These are phyloP conservation scores for Physocephala rufipes DNA, from an alignment of 2,888 invertebrate species.

Conservation along the genomic window DNA sequence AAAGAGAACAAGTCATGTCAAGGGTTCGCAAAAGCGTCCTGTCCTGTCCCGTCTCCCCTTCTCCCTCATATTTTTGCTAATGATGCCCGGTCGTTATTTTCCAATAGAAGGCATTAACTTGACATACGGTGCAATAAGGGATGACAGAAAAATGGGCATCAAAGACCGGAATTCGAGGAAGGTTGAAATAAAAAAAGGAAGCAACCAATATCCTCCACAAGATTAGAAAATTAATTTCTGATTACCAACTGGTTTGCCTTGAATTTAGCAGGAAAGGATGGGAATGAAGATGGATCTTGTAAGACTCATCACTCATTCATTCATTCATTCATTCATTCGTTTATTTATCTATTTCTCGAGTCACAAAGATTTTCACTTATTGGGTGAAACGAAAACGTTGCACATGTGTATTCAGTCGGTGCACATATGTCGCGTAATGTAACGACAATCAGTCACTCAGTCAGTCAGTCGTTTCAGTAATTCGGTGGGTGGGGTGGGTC, in stretches of 20 bases:
- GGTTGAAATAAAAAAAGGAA: constrained; percentile 14
- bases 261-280: too few species aligned
- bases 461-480: too few species aligned
- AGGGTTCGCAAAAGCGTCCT: too few species aligned
- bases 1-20: not conserved
- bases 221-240: constrained; percentile 63
- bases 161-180: not conserved
- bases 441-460: too few species aligned
- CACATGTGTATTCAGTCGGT: constrained; percentile 14
- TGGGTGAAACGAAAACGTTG: constrained; percentile 16
- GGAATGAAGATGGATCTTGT: constrained; percentile 20
- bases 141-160: constrained; percentile 53
- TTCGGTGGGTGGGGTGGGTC: not conserved
- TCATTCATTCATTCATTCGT: not conserved
- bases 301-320: constrained; percentile 13
- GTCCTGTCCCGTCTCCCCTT: not conserved
- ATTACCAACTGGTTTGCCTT: constrained; percentile 61
- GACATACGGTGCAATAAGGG: constrained; percentile 59
- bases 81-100: constrained; percentile 27
- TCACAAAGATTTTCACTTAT: not conserved
- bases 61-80: not conserved
- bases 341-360: not conserved
- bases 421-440: constrained; percentile 21
- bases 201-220: constrained; percentile 12
- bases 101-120: constrained; percentile 52